phyloP scores from a whole-genome alignment of 37 sponge, comb jelly and placozoan genomes.

The Cliona cf. orientalis region DNA sequence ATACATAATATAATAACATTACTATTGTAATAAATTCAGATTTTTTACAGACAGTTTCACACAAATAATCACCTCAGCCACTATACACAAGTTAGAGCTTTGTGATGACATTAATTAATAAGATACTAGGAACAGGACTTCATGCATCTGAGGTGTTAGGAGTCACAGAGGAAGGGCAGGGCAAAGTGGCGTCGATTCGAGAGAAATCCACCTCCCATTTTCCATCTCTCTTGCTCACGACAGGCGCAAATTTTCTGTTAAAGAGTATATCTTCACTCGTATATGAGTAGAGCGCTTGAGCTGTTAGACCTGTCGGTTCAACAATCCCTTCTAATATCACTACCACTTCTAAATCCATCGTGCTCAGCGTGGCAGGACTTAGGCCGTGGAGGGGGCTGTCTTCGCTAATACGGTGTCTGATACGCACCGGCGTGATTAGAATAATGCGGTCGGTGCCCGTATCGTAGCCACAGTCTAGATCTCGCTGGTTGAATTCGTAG shows the following conservation, averaged over 20 bases:
- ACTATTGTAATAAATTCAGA: too few relatives aligned
- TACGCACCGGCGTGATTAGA: conserved; percentile 65
- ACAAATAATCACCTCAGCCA: too few relatives aligned
- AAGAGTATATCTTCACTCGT: conserved; percentile 71
- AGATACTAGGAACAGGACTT: too few relatives aligned
- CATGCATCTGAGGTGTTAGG: too few relatives aligned
- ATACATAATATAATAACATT: too few relatives aligned
- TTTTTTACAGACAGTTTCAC: too few relatives aligned
- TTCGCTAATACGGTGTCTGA: conserved; percentile 62
- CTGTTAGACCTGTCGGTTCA: conserved; percentile 80
- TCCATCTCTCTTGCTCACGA: not conserved
- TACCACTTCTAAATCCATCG: conserved; percentile 66
- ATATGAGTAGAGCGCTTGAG: conserved; percentile 83
- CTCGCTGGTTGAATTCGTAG: conserved; percentile 30
- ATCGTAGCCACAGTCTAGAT: conserved; percentile 85
- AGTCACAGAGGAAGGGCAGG: too few relatives aligned
- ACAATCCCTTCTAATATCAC: conserved; percentile 84
- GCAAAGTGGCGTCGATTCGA: conserved; percentile 15
- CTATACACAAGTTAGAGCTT: too few relatives aligned
- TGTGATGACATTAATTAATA: too few relatives aligned
- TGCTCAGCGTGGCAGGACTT: conserved; percentile 19
- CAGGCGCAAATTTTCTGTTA: conserved; percentile 29
- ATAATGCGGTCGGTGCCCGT: conserved; percentile 67
- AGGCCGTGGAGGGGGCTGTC: conserved; percentile 68
- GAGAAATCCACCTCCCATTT: conserved; percentile 53